Evolutionary conservation across 2,797 vertebrate species (phyloP), one percentile per base, ranked within the genome.

Genomic region (Sebastolobus altivelis): DNA sequence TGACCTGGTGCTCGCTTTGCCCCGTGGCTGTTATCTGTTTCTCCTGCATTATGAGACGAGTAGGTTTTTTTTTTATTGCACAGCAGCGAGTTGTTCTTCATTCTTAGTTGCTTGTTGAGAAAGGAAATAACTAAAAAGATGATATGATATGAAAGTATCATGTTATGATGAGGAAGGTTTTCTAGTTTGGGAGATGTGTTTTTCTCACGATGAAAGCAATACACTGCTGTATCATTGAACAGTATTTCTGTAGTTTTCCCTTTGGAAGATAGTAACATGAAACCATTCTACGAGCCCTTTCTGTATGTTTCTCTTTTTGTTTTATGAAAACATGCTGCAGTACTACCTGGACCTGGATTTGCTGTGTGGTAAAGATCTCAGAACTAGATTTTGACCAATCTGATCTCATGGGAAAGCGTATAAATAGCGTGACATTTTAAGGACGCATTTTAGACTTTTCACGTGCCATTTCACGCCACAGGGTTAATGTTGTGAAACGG

Each of bases 1-100:
- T 88, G 92, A 89, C 89, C 87, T 67, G 65, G 38, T 65, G 81
- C 78, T 88, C 62, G 22, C 80, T 86, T 81, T 18, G 80, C 66
- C 87, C 83, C 1, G 38, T 5, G 60, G 84, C 77, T 79, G 65
- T 89, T 85, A 68, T 82, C 82, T 80, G 80, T 74, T 80, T 73
- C 74, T 77, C 29, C 69, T 3, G 63, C 70, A 31, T 25, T 61
- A 74, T 73, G 83, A 86, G 76, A 84, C 14, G n/a, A 72, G 69
- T 4, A 31, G 31, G 31, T 31, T 31, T 31, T 31, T 12, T 61
- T 20, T 46, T 55, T 38, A 72, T 79, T 71, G 54, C n/a, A 61
- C 25, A 16, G 20, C 20, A 22, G 20, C 14, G 4, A 6, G n/a
- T 56, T 62, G 25, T 16, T 60, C 27, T 10, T 25, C n/a, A 9